Evolutionary conservation across 2,113 vertebrate species (phyloP), one percentile per base, ranked within the genome.

Genomic region (Gnathonemus echidnorhynchus): DNA sequence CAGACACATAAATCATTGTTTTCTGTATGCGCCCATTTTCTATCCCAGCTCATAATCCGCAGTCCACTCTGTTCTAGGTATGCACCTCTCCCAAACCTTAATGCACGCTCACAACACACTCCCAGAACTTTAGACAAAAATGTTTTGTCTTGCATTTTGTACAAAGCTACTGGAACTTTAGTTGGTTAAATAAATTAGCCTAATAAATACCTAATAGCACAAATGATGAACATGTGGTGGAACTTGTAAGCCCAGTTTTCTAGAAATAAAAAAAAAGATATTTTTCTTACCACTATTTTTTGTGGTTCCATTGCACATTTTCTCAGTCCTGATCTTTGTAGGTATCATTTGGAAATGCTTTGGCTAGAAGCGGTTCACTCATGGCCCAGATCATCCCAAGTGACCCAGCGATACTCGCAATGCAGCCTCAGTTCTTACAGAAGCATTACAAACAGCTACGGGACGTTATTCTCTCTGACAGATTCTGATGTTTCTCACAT

Each of bases 1-100:
- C 58, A 74, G 62, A 88, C 88, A 70, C 58, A 88, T 88, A 88
- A 66, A 31, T 74, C 58, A 88, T 70, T 48, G 88, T 74, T 88
- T 46, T n/a, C 13, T 46, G 11, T 24, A 8, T 42, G 9, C 7
- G 53, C 10, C 21, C 19, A 46, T 31, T 88, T 9, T 88, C 21
- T 35, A 42, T 58, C 42, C 21, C 35, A 52, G 31, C 87, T 45
- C 39, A 66, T 15, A 66, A 19, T 48, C 42, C 15, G 13, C 58
- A 74, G 88, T 21, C 24, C 7, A 42, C 45, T 19, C 45, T 70
- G 15, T 31, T 27, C 27, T 4, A 2, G 74, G 35, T 56, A 6
- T 24, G 6, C 21, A 21, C 19, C 13, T 42, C 42, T 15, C 9
- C n/a, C 48, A 13, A 80, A 13, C 42, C 11, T 24, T 9, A 70